These are phyloP conservation scores for Ecdyonurus torrentis DNA, from an alignment of 2,888 invertebrate species.

Conservation along the genomic window DNA sequence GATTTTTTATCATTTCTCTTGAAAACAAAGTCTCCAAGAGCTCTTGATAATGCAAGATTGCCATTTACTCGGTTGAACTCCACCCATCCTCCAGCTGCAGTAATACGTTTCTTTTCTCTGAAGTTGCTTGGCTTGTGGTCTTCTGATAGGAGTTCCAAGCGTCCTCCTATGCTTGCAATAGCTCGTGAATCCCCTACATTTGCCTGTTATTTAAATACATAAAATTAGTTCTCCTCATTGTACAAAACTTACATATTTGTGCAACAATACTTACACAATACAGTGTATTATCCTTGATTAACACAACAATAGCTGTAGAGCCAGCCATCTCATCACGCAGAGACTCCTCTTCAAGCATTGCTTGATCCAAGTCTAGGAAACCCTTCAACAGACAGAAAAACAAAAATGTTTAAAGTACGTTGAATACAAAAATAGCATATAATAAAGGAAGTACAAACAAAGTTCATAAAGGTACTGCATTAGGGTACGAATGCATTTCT, in stretches of 20 bases:
- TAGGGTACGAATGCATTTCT: no score
- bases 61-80: conserved; percentile 97
- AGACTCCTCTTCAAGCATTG: conserved; percentile 76
- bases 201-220: no score
- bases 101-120: conserved; percentile 70
- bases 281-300: conserved; percentile 67
- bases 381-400: conserved; percentile 34
- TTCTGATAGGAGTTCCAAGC: conserved; percentile 55
- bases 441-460: no score
- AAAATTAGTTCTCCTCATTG: neutral
- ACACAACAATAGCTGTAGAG: conserved; percentile 76
- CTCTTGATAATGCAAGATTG: conserved; percentile 86
- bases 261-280: conserved; percentile 50
- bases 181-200: conserved; percentile 97
- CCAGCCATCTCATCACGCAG: conserved; percentile 88
- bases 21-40: conserved; percentile 93
- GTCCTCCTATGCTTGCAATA: conserved; percentile 72
- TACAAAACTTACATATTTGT: neutral
- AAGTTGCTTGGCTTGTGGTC: conserved; percentile 95
- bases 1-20: conserved; percentile 74
- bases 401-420: no score
- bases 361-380: conserved; percentile 81
- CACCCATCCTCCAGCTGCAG: conserved; percentile 92
- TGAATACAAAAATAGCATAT: no score
- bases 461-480: no score